Base-by-base conservation (phyloP, 1,140 invertebrate species). In the Eumaeus atala region DNA sequence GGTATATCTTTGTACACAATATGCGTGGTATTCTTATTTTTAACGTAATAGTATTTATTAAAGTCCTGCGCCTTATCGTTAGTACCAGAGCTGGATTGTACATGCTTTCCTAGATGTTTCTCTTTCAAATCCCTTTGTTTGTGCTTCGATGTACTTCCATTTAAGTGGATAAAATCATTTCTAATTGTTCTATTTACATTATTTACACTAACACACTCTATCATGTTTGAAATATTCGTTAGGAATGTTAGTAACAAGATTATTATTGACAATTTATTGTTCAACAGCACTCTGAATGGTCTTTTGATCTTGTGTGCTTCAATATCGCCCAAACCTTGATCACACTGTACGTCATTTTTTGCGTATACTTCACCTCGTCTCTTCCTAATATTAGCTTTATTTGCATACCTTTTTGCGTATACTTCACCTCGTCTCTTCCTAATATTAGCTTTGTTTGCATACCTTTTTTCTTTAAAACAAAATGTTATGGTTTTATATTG, bases 171-270 rank as follows among this genome's bases (percentile, higher is more conserved):
- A 28, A 16, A 51, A 51, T 61, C 49, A 54, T 57, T 62, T n/a
- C 54, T 52, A 59, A 56, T 52, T 33, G 50, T n/a, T 40, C 51
- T 64, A 12, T 70, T 62, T 62, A 77, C 60, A 70, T 74, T 64
- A 77, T 63, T 83, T 68, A 77, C 70, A 74, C 73, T 84, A 80
- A 71, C 75, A 79, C 80, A 87, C 77, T 54, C 69, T 82, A 87
- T 84, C 70, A 87, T 78, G 82, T 84, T 86, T 61, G 77, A 58
- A 70, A 80, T 56, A 75, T 71, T 81, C 53, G 79, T 35, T 68
- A 78, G 77, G 47, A 80, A 70, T 61, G 79, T 48, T 17, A 80
- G 63, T 62, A 82, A 70, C 67, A 65, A 70, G 36, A 73, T 54
- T 52, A 74, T 58, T 12, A 52, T 54, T 55, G 72, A 59, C 38